These are phyloP conservation scores for Muschampia staudingeri DNA, from an alignment of 2,888 invertebrate species.

Conservation along the genomic window DNA sequence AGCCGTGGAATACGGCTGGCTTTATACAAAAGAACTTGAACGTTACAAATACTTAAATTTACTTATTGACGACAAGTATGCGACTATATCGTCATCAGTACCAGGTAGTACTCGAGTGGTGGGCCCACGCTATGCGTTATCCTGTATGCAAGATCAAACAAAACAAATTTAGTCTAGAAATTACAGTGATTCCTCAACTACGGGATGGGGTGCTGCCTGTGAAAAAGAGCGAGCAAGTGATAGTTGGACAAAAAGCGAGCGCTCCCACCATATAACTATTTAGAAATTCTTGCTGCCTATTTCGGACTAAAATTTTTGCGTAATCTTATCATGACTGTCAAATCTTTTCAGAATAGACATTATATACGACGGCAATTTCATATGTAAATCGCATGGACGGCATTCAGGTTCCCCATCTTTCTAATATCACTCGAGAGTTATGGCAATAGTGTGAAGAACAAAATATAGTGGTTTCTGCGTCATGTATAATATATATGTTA, in stretches of 20 bases:
- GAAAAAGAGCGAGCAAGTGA: neutral
- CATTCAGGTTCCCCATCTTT: slow-evolving; percentile 6
- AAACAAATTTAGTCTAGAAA: neutral
- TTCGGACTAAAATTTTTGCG: slow-evolving; percentile 49
- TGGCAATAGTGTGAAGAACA: slow-evolving; percentile 58
- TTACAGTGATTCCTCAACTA: slow-evolving; percentile 11
- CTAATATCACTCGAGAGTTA: slow-evolving; percentile 38
- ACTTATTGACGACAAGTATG: slow-evolving; percentile 5
- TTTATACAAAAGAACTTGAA: slow-evolving; percentile 68
- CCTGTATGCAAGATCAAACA: neutral
- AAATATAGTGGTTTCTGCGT: slow-evolving; percentile 34
- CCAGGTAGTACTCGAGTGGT: neutral
- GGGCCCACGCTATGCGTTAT: neutral
- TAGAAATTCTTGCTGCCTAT: slow-evolving; percentile 55
- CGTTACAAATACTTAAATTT: slow-evolving; percentile 47
- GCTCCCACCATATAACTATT: slow-evolving; percentile 15
- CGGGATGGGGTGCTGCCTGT: neutral
- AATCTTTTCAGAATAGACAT: slow-evolving; percentile 50
- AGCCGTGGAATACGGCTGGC: slow-evolving; percentile 70
- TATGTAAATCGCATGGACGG: slow-evolving; percentile 59
- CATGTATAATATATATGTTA: neutral
- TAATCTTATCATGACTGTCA: slow-evolving; percentile 12
- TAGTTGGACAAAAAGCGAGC: slow-evolving; percentile 1
- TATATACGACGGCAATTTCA: slow-evolving; percentile 55
- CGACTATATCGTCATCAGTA: slow-evolving; percentile 5